Percentiles rank a stretch among this genome's conserved stretches.
Evolutionary conservation across 2,797 vertebrate species (phyloP).

Genomic region (Hemibagrus guttatus): DNA sequence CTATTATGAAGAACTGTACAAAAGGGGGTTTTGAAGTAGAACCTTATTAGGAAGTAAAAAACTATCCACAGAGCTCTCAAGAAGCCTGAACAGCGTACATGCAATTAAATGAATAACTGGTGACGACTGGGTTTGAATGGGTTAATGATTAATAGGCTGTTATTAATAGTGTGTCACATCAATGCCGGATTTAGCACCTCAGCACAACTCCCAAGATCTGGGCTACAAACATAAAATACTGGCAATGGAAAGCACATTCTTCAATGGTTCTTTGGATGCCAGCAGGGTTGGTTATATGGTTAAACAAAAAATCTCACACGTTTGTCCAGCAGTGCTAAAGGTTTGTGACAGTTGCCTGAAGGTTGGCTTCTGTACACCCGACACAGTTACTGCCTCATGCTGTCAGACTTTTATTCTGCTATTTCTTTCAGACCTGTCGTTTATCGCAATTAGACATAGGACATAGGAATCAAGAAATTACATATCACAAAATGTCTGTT

Average conservation of each 20-base stretch:
- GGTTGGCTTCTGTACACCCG: conserved; percentile 17
- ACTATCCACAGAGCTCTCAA: neutral
- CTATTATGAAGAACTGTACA: neutral
- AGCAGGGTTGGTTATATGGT: neutral
- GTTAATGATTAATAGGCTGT: neutral
- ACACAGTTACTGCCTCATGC: conserved; percentile 16
- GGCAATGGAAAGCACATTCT: neutral
- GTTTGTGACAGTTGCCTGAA: conserved; percentile 37
- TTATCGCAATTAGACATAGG: neutral
- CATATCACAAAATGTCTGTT: neutral
- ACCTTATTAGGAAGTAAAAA: neutral
- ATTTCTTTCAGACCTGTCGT: neutral
- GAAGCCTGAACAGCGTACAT: neutral
- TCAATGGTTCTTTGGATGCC: neutral
- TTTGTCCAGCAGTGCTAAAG: neutral
- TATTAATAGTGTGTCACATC: too few relatives aligned
- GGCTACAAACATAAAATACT: neutral
- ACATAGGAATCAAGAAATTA: neutral
- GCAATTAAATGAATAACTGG: neutral
- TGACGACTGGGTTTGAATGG: neutral
- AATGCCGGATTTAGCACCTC: too few relatives aligned
- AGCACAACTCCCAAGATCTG: neutral
- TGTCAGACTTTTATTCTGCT: conserved; percentile 20
- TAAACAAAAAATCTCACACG: too few relatives aligned
- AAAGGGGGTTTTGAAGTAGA: neutral